These are phyloP conservation scores for Saccostrea echinata DNA, from an alignment of 1,140 invertebrate species.

Conservation along the genomic window DNA sequence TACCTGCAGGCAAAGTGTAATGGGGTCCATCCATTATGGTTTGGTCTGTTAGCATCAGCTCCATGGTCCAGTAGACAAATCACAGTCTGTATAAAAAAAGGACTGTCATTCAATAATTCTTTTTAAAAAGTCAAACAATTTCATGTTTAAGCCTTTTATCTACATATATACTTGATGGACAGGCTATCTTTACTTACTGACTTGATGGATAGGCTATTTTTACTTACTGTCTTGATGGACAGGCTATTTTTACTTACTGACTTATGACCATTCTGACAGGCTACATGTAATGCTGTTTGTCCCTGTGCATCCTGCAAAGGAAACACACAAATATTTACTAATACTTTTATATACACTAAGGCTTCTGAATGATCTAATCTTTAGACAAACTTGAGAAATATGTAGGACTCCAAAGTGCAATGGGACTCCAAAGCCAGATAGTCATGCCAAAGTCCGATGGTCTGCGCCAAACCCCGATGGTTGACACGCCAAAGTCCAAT, in stretches of 20 bases:
- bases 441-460: too few species aligned
- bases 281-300: constrained; percentile 76
- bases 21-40: constrained; percentile 72
- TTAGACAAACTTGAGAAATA: too few species aligned
- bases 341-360: too few species aligned
- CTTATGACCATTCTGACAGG: constrained; percentile 76
- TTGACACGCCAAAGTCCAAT: too few species aligned
- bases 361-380: too few species aligned
- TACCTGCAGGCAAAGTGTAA: constrained; percentile 77
- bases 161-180: too few species aligned
- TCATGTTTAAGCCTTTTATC: neutral
- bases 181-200: neutral
- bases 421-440: too few species aligned
- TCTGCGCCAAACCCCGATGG: too few species aligned
- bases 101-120: neutral
- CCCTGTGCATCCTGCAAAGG: constrained; percentile 74
- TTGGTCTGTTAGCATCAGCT: constrained; percentile 71
- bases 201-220: neutral
- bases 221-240: neutral
- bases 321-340: neutral
- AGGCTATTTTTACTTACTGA: constrained; percentile 64
- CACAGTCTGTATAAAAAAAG: constrained; percentile 65
- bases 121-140: neutral
- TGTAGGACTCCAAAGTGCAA: too few species aligned
- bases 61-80: constrained; percentile 72